Percentiles rank a stretch among this genome's conserved stretches.
Evolutionary conservation across 2,888 invertebrate genomes (phyloP).

Genomic region (Patella ulyssiponensis): DNA sequence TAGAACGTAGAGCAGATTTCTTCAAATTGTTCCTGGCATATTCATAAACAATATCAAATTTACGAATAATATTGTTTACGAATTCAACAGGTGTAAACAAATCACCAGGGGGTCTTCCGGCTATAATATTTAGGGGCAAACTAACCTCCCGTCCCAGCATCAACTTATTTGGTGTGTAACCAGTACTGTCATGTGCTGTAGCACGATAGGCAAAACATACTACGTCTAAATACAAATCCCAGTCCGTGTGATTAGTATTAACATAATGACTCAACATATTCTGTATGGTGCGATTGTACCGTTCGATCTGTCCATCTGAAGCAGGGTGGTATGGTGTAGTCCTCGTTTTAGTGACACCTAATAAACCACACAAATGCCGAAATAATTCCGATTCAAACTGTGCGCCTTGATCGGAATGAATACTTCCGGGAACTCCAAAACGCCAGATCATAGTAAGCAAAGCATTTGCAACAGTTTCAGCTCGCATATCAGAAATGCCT

Average conservation of each 20-base stretch:
- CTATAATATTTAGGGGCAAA: background rate
- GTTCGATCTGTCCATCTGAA: background rate
- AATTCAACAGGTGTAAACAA: background rate
- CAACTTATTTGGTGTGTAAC: background rate
- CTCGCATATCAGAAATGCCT: background rate
- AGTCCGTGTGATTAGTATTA: background rate
- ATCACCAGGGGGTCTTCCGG: background rate
- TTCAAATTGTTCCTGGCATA: background rate
- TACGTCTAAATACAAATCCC: background rate
- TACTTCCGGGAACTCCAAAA: constrained; percentile 3
- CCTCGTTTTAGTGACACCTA: background rate
- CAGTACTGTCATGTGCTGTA: background rate
- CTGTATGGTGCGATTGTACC: background rate
- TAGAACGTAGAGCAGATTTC: background rate
- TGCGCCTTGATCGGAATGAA: constrained; percentile 17
- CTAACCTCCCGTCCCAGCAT: background rate
- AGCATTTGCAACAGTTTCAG: constrained; percentile 10
- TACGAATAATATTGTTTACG: background rate
- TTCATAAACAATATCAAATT: background rate
- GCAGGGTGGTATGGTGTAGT: background rate
- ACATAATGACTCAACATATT: constrained; percentile 7
- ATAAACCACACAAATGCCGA: background rate
- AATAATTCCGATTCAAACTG: constrained; percentile 4
- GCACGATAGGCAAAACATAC: background rate
- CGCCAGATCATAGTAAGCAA: background rate